Conservation (phyloP, 2,797 vertebrate species). For the Martes flavigula region DNA sequence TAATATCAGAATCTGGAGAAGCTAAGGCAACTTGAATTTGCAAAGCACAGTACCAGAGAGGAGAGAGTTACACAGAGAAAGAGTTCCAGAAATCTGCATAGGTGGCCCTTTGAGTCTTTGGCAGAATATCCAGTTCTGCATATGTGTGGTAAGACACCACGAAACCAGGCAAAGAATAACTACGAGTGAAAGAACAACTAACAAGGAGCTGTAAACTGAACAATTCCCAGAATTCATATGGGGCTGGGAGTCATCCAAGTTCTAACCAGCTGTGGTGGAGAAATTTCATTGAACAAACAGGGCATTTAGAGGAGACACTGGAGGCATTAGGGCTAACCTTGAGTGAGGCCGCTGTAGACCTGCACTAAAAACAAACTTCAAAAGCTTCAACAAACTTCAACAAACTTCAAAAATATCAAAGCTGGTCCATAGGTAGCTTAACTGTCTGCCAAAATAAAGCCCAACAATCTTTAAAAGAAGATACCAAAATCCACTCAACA, state of each 20-base stretch:
- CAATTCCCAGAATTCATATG: slow-evolving; percentile 33
- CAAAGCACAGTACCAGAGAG: neutral
- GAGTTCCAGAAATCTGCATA: slow-evolving; percentile 18
- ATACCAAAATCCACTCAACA: neutral
- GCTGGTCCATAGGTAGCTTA: neutral
- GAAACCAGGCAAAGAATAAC: slow-evolving; percentile 40
- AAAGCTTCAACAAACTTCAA: neutral
- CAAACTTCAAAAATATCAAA: neutral
- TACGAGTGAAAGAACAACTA: slow-evolving; percentile 2
- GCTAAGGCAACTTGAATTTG: neutral
- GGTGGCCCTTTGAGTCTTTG: slow-evolving; percentile 28
- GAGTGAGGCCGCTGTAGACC: neutral
- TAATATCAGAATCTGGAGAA: neutral
- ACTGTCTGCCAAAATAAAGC: slow-evolving; percentile 13
- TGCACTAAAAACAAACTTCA: neutral
- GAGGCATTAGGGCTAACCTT: neutral
- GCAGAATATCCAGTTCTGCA: slow-evolving; percentile 7
- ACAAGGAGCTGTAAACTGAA: neutral
- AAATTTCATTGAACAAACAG: slow-evolving; percentile 34
- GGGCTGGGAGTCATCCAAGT: slow-evolving; percentile 27
- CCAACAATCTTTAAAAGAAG: slow-evolving; percentile 1
- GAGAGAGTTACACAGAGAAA: neutral
- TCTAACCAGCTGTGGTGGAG: slow-evolving; percentile 6
- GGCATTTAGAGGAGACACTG: slow-evolving; percentile 23
- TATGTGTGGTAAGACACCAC: slow-evolving; percentile 39